A percentile compares a stretch with the other conserved stretches of the same genome.
Evolutionary conservation across 2,888 invertebrate species (phyloP).

Genomic region (Hirtodrosophila duncani): DNA sequence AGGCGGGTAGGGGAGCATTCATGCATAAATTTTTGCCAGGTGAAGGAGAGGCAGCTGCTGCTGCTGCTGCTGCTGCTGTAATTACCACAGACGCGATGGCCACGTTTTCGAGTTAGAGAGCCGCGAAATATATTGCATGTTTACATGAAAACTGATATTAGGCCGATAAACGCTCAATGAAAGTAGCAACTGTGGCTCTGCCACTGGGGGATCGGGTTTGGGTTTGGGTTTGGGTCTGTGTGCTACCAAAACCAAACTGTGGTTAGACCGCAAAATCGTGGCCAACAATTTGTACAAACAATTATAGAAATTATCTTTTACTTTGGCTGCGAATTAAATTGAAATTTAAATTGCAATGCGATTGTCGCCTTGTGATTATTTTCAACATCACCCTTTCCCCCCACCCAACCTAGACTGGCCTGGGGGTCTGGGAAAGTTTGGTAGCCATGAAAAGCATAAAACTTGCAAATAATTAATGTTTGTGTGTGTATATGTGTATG

Average conservation of each 20-base stretch:
- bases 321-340: constrained; percentile 69
- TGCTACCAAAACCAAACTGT: too few species aligned
- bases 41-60: constrained; percentile 38
- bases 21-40: constrained; percentile 25
- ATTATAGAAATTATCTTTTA: constrained; percentile 72
- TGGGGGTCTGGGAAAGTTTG: constrained; percentile 38
- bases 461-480: constrained; percentile 26
- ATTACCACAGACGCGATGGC: constrained; percentile 42
- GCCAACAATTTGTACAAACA: constrained; percentile 69
- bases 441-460: constrained; percentile 21
- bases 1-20: constrained; percentile 11
- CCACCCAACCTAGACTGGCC: too few species aligned
- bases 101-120: constrained; percentile 37
- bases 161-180: constrained; percentile 71
- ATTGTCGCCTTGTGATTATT: constrained; percentile 48
- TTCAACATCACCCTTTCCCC: constrained; percentile 8
- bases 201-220: constrained; percentile 29
- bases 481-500: constrained; percentile 25
- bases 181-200: constrained; percentile 43
- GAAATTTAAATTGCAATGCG: constrained; percentile 72
- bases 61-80: constrained; percentile 46
- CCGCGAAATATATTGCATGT: constrained; percentile 71
- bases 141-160: constrained; percentile 72
- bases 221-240: constrained; percentile 15
- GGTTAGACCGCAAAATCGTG: constrained; percentile 46